A percentile compares a stretch with the other conserved stretches of the same genome.
Conservation (phyloP, 1,140 invertebrate genomes). For the Papilio xuthus region DNA sequence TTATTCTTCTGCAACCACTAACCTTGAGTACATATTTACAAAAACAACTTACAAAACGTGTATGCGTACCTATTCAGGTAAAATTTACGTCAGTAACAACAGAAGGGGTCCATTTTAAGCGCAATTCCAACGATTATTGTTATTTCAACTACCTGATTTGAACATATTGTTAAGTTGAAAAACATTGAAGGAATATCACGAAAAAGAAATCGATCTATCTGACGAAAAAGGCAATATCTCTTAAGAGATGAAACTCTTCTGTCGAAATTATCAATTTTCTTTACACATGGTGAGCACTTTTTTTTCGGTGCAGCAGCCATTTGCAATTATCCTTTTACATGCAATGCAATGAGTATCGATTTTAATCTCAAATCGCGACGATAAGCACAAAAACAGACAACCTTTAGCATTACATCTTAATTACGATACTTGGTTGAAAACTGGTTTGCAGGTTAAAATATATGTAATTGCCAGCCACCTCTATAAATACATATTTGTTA, state of each 20-base stretch:
- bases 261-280: too few species aligned
- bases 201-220: too few species aligned
- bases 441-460: not conserved
- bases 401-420: not conserved
- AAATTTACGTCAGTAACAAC: conserved; percentile 10
- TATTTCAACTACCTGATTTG: not conserved
- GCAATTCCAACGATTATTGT: not conserved
- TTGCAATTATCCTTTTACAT: not conserved
- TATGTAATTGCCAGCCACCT: not conserved
- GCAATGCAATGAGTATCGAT: not conserved
- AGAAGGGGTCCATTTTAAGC: not conserved
- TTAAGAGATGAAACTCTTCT: too few species aligned
- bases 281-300: too few species aligned
- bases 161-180: not conserved
- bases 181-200: not conserved
- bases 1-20: not conserved
- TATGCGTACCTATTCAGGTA: not conserved
- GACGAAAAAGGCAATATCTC: too few species aligned
- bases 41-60: not conserved
- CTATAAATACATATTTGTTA: not conserved
- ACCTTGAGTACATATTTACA: not conserved
- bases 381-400: not conserved
- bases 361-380: not conserved
- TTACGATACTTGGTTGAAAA: not conserved
- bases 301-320: too few species aligned